phyloP scores from a whole-genome alignment of 2,888 invertebrate genomes.

The Drosophila melanosoma region DNA sequence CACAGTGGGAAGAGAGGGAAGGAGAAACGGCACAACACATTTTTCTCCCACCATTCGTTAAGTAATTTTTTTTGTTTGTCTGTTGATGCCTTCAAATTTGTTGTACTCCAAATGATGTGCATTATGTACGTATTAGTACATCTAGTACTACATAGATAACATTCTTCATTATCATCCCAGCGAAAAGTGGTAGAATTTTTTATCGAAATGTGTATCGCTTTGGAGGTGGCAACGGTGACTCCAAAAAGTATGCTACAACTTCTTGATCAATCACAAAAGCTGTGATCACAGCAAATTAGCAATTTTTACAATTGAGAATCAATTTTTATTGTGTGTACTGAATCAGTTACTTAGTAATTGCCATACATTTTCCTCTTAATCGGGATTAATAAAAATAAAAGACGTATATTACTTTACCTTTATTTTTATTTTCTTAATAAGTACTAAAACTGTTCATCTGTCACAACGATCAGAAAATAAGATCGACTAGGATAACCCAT shows the following conservation, averaged over 20 bases:
- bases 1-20: not conserved
- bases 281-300: not conserved
- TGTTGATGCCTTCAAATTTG: conserved; percentile 43
- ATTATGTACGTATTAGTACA: conserved; percentile 23
- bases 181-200: not conserved
- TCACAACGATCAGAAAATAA: not conserved
- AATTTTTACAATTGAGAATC: not conserved
- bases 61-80: conserved; percentile 16
- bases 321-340: not conserved
- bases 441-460: not conserved
- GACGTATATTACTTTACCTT: too few relatives aligned
- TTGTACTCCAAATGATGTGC: conserved; percentile 31
- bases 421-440: not conserved
- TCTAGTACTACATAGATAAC: conserved; percentile 1
- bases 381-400: too few relatives aligned
- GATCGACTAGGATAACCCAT: not conserved
- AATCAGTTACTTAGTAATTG: not conserved
- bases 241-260: not conserved
- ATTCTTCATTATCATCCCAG: not conserved
- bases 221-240: fast-evolving
- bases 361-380: not conserved
- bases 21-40: conserved; percentile 8
- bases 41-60: conserved; percentile 26
- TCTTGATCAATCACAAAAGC: not conserved
- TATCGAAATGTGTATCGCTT: not conserved